Evolutionary conservation across 2,113 vertebrate genomes (phyloP).

Genomic region (Prinia subflava): DNA sequence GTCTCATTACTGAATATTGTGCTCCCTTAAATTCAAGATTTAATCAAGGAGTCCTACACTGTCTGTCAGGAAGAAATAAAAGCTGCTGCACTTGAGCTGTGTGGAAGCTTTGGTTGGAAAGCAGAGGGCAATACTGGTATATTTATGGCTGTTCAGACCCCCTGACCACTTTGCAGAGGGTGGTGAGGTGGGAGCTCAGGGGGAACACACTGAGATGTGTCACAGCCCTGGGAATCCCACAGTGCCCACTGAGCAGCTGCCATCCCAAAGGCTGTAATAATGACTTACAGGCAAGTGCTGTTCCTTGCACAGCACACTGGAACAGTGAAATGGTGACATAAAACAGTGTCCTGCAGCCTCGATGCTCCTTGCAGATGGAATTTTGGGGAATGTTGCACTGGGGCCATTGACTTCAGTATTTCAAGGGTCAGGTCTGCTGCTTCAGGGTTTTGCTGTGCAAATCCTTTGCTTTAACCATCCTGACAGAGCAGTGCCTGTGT

Average conservation of each 20-base stretch:
- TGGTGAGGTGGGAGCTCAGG: neutral
- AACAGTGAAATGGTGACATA: neutral
- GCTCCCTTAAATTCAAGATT: neutral
- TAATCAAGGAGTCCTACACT: neutral
- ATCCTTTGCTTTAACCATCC: neutral
- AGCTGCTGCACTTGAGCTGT: neutral
- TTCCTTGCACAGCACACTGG: neutral
- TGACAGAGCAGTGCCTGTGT: neutral
- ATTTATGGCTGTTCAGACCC: neutral
- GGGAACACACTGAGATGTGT: fast-evolving
- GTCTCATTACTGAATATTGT: neutral
- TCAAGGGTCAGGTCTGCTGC: neutral
- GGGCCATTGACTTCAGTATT: neutral
- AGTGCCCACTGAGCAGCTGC: neutral
- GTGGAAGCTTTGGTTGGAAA: neutral
- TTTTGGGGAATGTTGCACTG: neutral
- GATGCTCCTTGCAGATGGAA: neutral
- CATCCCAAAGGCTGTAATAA: neutral
- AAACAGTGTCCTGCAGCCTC: fast-evolving
- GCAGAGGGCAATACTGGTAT: neutral
- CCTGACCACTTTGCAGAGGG: neutral
- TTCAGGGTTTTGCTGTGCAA: neutral
- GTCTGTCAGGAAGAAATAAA: neutral
- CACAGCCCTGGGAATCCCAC: neutral
- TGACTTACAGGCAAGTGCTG: neutral